Base-by-base conservation (phyloP, 2,113 vertebrate genomes). In the Todiramphus chloris region DNA sequence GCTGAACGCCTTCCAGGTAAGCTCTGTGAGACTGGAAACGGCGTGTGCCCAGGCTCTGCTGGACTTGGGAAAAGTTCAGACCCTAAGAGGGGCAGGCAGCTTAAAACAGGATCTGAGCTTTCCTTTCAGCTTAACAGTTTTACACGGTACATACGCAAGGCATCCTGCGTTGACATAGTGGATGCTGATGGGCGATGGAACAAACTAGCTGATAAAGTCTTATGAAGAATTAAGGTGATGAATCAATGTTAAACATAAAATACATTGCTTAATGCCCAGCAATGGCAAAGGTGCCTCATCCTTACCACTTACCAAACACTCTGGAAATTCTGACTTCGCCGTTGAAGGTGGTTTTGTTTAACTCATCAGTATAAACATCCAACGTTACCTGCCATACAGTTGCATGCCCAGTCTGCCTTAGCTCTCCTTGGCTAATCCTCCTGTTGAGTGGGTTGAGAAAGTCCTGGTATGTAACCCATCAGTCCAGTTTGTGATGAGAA, bases 1-100 rank as follows among this genome's bases (percentile, higher is more conserved):
- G 59, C 98, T 99, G 80, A 99, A 99, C 1, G 98, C 98, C 86
- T 98, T 99, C 78, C 99, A 99, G 98, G 99, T 99, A 94, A 97
- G 55, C 48, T 31, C 43, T 31, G 37, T 1, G 28, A 28, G 44
- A 5, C 39, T 9, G 60, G 51, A 48, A 74, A 16, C 5, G 8
- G 7, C 2, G 5, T 16, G 11, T 5, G 8, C 68, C 73, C 27
- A 13, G 31, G 8, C 15, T 81, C 27, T n/a, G n/a, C 35, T 76
- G 53, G 51, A 31, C 60, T 19, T 75, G 64, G 59, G 11, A 55
- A 14, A 66, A 63, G 41, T n/a, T n/a, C n/a, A n/a, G n/a, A n/a
- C n/a, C n/a, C 7, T 27, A 21, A 63, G 46, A 59, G 37, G 55
- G 67, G 25, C 37, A 67, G 72, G 41, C 55, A 74, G 37, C 64